Evolutionary conservation across 2,797 vertebrate species (phyloP).

Genomic region (Discoglossus pictus): DNA sequence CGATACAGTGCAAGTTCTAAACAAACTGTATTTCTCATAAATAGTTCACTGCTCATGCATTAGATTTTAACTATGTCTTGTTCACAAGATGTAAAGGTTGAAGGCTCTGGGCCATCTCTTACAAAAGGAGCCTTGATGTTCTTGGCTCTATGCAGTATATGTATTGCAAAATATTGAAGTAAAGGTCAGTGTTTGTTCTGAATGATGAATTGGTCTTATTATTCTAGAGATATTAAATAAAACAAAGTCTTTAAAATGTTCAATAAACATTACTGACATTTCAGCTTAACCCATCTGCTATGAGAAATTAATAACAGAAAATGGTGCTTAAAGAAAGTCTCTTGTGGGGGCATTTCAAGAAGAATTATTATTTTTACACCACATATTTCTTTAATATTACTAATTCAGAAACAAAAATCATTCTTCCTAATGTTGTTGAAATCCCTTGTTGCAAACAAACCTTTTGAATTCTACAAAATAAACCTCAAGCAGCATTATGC

Average conservation of each 20-base stretch:
- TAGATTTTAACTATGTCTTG: too few species aligned
- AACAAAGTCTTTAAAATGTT: not conserved
- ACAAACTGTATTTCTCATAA: too few species aligned
- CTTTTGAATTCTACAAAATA: not conserved
- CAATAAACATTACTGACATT: slow-evolving; percentile 4
- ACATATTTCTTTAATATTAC: not conserved
- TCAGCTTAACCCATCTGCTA: not conserved
- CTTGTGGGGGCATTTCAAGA: not conserved
- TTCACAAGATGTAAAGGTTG: too few species aligned
- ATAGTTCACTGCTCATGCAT: too few species aligned
- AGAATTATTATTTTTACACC: not conserved
- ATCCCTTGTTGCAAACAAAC: slow-evolving; percentile 15
- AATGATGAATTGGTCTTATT: too few species aligned
- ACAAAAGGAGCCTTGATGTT: too few species aligned
- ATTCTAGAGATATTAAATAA: not conserved
- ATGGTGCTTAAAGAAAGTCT: not conserved
- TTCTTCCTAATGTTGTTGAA: slow-evolving; percentile 3
- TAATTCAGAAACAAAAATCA: slow-evolving; percentile 11
- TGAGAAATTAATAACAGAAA: not conserved
- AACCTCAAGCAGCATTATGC: not conserved
- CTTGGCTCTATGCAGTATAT: too few species aligned
- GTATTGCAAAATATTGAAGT: too few species aligned
- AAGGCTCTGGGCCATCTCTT: too few species aligned
- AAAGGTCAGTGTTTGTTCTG: too few species aligned
- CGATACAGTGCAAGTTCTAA: too few species aligned